phyloP scores from a whole-genome alignment of 2,888 invertebrate genomes.

The Epirrhoe alternata region DNA sequence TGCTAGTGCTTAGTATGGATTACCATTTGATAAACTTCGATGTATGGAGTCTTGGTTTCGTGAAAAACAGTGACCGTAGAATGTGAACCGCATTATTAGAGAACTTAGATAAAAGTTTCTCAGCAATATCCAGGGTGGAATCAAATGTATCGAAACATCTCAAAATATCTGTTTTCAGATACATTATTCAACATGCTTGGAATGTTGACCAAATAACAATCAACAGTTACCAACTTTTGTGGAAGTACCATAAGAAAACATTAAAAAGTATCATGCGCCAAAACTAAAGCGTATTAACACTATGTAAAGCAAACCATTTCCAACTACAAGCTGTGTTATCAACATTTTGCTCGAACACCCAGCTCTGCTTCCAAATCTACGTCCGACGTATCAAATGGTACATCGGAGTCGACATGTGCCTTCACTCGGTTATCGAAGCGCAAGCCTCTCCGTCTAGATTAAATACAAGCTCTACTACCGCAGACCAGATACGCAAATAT shows the following conservation, averaged over 20 bases:
- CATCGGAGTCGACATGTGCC: constrained; percentile 25
- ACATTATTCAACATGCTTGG: no score
- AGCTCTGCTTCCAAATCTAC: constrained; percentile 5
- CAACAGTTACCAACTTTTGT: no score
- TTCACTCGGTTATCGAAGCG: constrained; percentile 25
- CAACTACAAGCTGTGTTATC: background rate
- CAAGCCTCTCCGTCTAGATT: constrained; percentile 28
- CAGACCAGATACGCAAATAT: constrained; percentile 31
- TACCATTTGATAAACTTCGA: constrained; percentile 23
- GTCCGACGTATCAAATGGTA: constrained; percentile 24
- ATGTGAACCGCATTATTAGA: background rate
- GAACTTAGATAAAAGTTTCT: no score
- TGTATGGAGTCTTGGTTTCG: background rate
- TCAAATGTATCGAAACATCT: no score
- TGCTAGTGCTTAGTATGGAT: constrained; percentile 26
- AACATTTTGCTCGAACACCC: constrained; percentile 4
- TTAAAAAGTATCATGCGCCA: background rate
- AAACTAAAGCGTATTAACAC: background rate
- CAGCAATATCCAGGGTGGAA: no score
- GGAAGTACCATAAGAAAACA: no score
- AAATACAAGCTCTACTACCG: constrained; percentile 20
- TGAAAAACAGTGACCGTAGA: background rate
- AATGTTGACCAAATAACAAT: no score
- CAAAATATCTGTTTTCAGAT: no score
- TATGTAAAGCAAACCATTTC: background rate